These are phyloP conservation scores for Rana temporaria DNA, from an alignment of 2,113 vertebrate genomes.

Conservation along the genomic window DNA sequence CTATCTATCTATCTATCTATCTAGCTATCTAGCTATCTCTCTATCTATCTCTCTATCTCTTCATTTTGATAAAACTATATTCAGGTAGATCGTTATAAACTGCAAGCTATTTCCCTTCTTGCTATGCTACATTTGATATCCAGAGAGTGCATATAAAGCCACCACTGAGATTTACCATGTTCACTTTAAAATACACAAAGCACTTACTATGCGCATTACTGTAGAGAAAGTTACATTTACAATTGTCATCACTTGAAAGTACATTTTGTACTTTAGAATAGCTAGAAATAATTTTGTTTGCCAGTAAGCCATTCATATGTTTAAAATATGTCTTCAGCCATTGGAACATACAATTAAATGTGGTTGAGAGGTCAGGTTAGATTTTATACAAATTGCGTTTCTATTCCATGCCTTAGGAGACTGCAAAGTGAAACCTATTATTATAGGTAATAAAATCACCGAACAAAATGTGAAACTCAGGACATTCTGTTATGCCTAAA, in stretches of 20 bases:
- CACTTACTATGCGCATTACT: not conserved
- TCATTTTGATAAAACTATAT: too few relatives aligned
- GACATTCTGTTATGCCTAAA: conserved; percentile 53
- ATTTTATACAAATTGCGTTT: conserved; percentile 66
- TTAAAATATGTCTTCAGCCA: conserved; percentile 70
- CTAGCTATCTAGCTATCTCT: too few relatives aligned
- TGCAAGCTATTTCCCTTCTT: too few relatives aligned
- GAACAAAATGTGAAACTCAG: conserved; percentile 65
- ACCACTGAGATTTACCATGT: too few relatives aligned
- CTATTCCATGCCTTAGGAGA: conserved; percentile 62
- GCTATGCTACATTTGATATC: too few relatives aligned
- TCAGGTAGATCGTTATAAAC: too few relatives aligned
- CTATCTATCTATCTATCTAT: too few relatives aligned
- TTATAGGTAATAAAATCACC: conserved; percentile 65
- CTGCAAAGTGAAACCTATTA: conserved; percentile 61
- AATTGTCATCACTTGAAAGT: conserved; percentile 68
- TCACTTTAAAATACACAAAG: not conserved
- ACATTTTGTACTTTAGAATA: conserved; percentile 70
- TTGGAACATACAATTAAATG: conserved; percentile 65
- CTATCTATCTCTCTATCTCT: too few relatives aligned
- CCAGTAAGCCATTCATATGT: conserved; percentile 71
- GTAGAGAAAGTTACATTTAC: conserved; percentile 1
- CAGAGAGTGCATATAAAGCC: too few relatives aligned
- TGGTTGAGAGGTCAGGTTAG: conserved; percentile 61
- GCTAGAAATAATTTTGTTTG: conserved; percentile 64